A percentile compares a stretch with the other conserved stretches of the same genome.
Conservation (phyloP, 30 jellyfish, hydroid and myxozoan genomes). For the Catostylus mosaicus region DNA sequence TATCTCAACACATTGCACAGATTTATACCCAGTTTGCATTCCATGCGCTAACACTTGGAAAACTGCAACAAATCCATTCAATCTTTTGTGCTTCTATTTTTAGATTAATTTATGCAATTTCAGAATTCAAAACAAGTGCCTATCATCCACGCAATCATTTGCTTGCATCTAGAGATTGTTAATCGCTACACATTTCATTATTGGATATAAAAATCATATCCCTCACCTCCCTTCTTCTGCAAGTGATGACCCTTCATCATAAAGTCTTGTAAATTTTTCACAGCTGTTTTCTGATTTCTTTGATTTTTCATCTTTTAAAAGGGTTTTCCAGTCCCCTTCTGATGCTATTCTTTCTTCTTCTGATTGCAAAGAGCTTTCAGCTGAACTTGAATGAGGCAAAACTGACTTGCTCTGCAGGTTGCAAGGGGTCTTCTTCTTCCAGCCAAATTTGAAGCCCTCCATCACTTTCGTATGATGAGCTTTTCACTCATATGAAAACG, state of each 20-base stretch:
- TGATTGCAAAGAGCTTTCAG: not conserved
- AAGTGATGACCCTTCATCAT: slow-evolving; percentile 53
- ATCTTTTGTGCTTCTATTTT: too few relatives aligned
- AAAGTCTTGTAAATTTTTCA: slow-evolving; percentile 45
- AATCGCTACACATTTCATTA: too few relatives aligned
- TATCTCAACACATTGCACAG: too few relatives aligned
- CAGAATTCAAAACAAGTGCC: too few relatives aligned
- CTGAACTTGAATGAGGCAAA: not conserved
- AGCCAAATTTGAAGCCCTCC: slow-evolving; percentile 50
- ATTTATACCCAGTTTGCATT: too few relatives aligned
- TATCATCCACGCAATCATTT: too few relatives aligned
- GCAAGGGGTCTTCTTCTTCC: slow-evolving; percentile 50
- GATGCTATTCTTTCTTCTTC: slow-evolving; percentile 42
- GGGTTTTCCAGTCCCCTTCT: slow-evolving; percentile 52
- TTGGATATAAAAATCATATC: not conserved
- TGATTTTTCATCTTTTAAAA: slow-evolving; percentile 15
- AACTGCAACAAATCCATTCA: too few relatives aligned
- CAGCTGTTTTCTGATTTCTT: slow-evolving; percentile 4
- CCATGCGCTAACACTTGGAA: too few relatives aligned
- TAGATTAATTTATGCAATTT: too few relatives aligned
- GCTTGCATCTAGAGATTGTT: too few relatives aligned
- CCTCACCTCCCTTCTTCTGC: slow-evolving; percentile 71
- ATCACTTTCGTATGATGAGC: too few relatives aligned
- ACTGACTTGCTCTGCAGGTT: slow-evolving; percentile 35
- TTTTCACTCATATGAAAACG: too few relatives aligned